phyloP scores from a whole-genome alignment of 2,113 vertebrate species.

The Rhinichthys klamathensis region DNA sequence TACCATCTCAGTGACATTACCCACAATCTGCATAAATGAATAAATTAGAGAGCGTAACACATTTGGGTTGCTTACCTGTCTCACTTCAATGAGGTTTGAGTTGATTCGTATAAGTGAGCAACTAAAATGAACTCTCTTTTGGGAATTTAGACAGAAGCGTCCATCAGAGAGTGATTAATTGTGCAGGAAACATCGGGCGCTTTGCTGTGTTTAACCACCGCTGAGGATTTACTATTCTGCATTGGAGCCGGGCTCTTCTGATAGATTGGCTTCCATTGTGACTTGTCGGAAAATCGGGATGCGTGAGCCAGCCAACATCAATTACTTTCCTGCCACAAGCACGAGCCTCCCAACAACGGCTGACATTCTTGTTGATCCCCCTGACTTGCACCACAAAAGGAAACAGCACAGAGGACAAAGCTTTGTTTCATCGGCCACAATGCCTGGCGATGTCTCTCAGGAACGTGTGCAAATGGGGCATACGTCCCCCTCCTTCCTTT shows the following conservation, averaged over 20 bases:
- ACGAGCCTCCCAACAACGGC: slow-evolving; percentile 25
- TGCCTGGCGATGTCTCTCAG: slow-evolving; percentile 34
- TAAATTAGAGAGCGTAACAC: slow-evolving; percentile 1
- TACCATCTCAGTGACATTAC: slow-evolving; percentile 16
- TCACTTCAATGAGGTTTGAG: slow-evolving; percentile 5
- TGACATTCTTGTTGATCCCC: slow-evolving; percentile 36
- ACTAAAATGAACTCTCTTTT: slow-evolving; percentile 14
- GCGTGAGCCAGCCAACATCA: slow-evolving; percentile 36
- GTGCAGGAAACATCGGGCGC: slow-evolving; percentile 60
- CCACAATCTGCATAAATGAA: slow-evolving; percentile 40
- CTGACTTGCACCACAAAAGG: slow-evolving; percentile 14
- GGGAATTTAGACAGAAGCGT: neutral
- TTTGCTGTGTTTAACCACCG: slow-evolving; percentile 64
- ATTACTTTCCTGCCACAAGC: slow-evolving; percentile 28
- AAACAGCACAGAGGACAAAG: slow-evolving; percentile 43
- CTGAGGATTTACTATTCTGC: slow-evolving; percentile 56
- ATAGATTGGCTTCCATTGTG: slow-evolving; percentile 45
- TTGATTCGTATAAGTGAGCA: slow-evolving; percentile 26
- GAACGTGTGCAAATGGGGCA: slow-evolving; percentile 32
- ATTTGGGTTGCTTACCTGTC: slow-evolving; percentile 18
- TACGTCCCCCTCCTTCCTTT: neutral
- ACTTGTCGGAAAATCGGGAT: slow-evolving; percentile 31
- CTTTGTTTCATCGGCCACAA: slow-evolving; percentile 44
- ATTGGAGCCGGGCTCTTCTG: slow-evolving; percentile 48
- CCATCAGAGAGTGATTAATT: slow-evolving; percentile 61